A percentile compares a stretch with the other conserved stretches of the same genome.
These are phyloP conservation scores for Ips nitidus DNA, from an alignment of 1,140 invertebrate genomes.

Conservation along the genomic window DNA sequence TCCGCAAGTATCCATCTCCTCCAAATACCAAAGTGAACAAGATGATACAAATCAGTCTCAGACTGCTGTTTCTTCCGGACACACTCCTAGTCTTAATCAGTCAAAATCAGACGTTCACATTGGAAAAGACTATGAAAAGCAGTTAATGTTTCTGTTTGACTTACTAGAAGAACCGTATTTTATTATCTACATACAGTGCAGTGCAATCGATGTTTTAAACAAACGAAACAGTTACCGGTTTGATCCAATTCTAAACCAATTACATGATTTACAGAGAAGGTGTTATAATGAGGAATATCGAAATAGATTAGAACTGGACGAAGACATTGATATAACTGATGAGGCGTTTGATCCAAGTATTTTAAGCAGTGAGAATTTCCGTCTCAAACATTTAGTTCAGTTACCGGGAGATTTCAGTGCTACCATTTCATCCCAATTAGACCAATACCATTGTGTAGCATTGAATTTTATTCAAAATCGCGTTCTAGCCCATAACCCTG, in stretches of 20 bases:
- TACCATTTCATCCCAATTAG: slow-evolving; percentile 52
- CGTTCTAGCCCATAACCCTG: slow-evolving; percentile 55
- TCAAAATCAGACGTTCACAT: slow-evolving; percentile 14
- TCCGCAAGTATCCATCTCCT: slow-evolving; percentile 36
- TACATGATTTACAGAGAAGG: slow-evolving; percentile 39
- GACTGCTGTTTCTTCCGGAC: neutral
- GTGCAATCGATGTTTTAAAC: slow-evolving; percentile 55
- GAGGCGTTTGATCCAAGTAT: slow-evolving; percentile 31
- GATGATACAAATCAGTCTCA: neutral
- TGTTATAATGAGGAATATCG: slow-evolving; percentile 23
- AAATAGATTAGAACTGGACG: slow-evolving; percentile 18
- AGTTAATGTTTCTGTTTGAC: slow-evolving; percentile 46
- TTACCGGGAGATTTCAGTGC: slow-evolving; percentile 53
- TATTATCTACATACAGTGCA: slow-evolving; percentile 58
- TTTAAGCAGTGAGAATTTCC: slow-evolving; percentile 27
- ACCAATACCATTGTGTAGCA: slow-evolving; percentile 52
- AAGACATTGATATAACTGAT: slow-evolving; percentile 30
- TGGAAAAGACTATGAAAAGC: slow-evolving; percentile 42
- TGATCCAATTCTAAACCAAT: slow-evolving; percentile 51
- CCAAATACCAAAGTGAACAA: slow-evolving; percentile 34
- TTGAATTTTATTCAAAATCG: slow-evolving; percentile 54
- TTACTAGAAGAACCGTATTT: slow-evolving; percentile 53
- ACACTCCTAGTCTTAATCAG: neutral
- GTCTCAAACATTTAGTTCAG: slow-evolving; percentile 40
- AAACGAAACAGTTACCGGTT: slow-evolving; percentile 53